These are phyloP conservation scores for Porites divaricata DNA, from an alignment of 92 coral and sea anemone genomes.

Conservation along the genomic window DNA sequence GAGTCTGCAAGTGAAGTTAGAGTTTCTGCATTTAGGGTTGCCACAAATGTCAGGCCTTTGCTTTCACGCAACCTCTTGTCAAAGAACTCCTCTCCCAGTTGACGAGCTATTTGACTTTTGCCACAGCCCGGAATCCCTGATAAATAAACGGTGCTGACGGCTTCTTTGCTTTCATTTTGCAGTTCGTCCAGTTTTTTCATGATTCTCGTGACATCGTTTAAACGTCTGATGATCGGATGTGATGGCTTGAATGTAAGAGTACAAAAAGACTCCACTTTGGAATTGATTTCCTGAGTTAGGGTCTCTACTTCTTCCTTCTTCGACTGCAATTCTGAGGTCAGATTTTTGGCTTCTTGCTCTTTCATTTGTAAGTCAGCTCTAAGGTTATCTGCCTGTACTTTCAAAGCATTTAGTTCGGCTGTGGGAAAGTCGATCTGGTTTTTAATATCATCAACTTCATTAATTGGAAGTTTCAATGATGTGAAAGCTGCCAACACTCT, in stretches of 20 bases:
- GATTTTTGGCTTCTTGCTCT: neutral
- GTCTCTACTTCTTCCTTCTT: neutral
- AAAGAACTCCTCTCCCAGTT: constrained; percentile 44
- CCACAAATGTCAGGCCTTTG: constrained; percentile 8
- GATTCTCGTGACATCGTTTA: constrained; percentile 31
- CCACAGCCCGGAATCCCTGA: constrained; percentile 66
- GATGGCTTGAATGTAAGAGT: constrained; percentile 36
- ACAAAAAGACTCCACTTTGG: constrained; percentile 37
- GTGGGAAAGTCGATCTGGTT: no score
- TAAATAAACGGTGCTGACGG: constrained; percentile 35
- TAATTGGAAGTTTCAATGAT: no score
- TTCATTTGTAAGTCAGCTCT: neutral
- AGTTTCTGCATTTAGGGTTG: constrained; percentile 45
- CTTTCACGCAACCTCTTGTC: neutral
- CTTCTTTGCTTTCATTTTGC: constrained; percentile 3
- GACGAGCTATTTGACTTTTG: constrained; percentile 58
- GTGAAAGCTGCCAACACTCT: no score
- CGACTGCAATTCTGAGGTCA: neutral
- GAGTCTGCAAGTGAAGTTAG: constrained; percentile 34
- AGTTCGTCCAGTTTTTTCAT: constrained; percentile 17
- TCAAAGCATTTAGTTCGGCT: neutral
- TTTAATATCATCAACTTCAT: no score
- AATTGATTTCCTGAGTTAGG: constrained; percentile 5
- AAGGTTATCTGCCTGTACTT: neutral
- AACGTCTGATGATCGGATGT: constrained; percentile 28